Evolutionary conservation across 2,888 invertebrate genomes (phyloP).

Genomic region (Cheilosia variabilis): DNA sequence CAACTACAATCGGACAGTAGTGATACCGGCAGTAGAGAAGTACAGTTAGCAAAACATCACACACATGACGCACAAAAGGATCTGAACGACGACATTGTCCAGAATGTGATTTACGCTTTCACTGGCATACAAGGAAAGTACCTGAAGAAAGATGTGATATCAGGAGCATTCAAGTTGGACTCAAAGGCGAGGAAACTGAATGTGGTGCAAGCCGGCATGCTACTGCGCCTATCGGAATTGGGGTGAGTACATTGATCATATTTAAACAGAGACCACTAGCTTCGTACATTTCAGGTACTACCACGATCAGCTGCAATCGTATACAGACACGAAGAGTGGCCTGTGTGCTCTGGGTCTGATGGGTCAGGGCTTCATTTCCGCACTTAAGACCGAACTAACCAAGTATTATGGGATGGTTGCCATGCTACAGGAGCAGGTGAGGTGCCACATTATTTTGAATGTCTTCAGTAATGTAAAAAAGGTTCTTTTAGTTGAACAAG

Average conservation of each 20-base stretch:
- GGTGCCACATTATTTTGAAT: background rate
- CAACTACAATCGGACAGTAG: constrained; percentile 74
- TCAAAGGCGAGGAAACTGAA: constrained; percentile 84
- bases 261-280: background rate
- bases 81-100: constrained; percentile 85
- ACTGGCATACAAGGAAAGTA: constrained; percentile 94
- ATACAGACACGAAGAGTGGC: constrained; percentile 90
- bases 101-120: constrained; percentile 92
- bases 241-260: constrained; percentile 86
- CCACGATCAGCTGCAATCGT: constrained; percentile 92
- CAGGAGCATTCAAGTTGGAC: constrained; percentile 87
- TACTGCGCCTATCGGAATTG: constrained; percentile 92
- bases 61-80: constrained; percentile 44
- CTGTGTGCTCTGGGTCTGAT: constrained; percentile 89
- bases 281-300: constrained; percentile 77
- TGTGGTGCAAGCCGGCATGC: constrained; percentile 86
- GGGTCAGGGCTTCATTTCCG: constrained; percentile 93
- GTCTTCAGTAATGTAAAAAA: background rate
- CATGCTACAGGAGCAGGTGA: constrained; percentile 93
- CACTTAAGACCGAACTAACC: constrained; percentile 92
- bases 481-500: constrained; percentile 76
- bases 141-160: constrained; percentile 87
- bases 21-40: constrained; percentile 66
- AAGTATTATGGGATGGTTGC: constrained; percentile 96
- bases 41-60: constrained; percentile 43